phyloP scores from a whole-genome alignment of 2,797 vertebrate genomes.

The Pseudochaenichthys georgianus region DNA sequence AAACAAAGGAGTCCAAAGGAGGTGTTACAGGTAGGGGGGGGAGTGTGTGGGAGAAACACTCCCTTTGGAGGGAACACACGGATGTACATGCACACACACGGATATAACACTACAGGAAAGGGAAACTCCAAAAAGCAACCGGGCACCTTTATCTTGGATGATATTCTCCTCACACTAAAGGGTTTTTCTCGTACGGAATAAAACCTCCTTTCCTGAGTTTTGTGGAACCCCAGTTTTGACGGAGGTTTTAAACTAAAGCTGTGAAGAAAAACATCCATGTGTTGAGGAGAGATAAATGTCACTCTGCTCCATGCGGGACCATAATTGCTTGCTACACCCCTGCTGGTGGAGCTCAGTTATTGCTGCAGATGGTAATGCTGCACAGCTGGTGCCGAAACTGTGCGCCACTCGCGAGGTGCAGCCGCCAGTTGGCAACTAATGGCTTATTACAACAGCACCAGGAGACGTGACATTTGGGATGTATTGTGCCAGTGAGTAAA shows the following conservation, averaged over 20 bases:
- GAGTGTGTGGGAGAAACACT: no score
- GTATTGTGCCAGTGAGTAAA: constrained; percentile 68
- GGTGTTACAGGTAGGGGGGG: no score
- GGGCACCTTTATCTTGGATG: no score
- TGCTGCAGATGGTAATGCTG: constrained; percentile 64
- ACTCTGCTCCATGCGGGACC: constrained; percentile 15
- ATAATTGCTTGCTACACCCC: constrained; percentile 55
- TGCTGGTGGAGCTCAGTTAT: constrained; percentile 63
- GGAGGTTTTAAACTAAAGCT: background rate
- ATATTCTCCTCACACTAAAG: background rate
- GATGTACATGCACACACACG: no score
- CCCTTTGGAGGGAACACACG: no score
- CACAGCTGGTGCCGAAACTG: constrained; percentile 68
- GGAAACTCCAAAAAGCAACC: no score
- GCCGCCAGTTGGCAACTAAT: constrained; percentile 70
- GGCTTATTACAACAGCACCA: constrained; percentile 75
- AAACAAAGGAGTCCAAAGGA: no score
- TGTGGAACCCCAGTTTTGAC: background rate
- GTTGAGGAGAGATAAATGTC: constrained; percentile 14
- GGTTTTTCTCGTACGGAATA: background rate
- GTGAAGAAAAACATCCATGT: background rate
- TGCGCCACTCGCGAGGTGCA: constrained; percentile 32
- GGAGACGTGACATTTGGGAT: constrained; percentile 77
- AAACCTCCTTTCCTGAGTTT: background rate
- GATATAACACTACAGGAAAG: no score